Percentiles rank a stretch among this genome's conserved stretches.
Evolutionary conservation across 2,888 invertebrate genomes (phyloP).

Genomic region (Bedellia somnulentella): DNA sequence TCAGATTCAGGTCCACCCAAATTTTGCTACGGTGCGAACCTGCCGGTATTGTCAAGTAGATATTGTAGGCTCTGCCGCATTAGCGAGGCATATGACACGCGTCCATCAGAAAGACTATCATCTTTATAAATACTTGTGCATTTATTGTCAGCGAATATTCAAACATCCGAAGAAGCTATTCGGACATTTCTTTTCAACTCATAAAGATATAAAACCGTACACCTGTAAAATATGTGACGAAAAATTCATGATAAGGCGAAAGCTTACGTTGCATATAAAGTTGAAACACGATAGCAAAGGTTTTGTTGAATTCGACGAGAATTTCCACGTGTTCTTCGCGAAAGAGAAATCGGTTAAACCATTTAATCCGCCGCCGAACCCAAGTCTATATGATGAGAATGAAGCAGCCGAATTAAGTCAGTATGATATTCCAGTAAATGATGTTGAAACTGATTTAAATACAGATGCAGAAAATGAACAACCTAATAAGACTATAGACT

Average conservation of each 20-base stretch:
- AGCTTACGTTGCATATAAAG: conserved; percentile 40
- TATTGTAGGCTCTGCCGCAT: conserved; percentile 20
- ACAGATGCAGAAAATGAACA: conserved; percentile 3
- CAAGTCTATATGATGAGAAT: conserved; percentile 2
- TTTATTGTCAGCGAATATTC: conserved; percentile 23
- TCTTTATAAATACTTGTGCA: conserved; percentile 36
- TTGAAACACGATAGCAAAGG: conserved; percentile 31
- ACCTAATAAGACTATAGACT: conserved; percentile 1
- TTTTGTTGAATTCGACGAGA: conserved; percentile 36
- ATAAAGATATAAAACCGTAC: conserved; percentile 31
- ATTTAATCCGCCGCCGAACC: conserved; percentile 15
- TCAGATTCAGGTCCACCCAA: conserved; percentile 20
- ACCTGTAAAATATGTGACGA: conserved; percentile 34
- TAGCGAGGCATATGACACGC: conserved; percentile 29
- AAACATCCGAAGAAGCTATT: conserved; percentile 39
- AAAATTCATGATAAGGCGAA: conserved; percentile 26
- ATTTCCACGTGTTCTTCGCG: conserved; percentile 34
- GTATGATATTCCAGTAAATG: not conserved
- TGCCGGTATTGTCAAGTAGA: conserved; percentile 30
- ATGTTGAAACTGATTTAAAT: not conserved
- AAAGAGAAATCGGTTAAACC: conserved; percentile 28
- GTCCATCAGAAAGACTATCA: conserved; percentile 21
- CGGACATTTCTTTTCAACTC: conserved; percentile 27
- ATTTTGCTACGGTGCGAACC: conserved; percentile 16
- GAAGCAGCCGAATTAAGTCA: conserved; percentile 1